Conservation (phyloP, 2,888 invertebrate genomes). For the Euproctis similis region DNA sequence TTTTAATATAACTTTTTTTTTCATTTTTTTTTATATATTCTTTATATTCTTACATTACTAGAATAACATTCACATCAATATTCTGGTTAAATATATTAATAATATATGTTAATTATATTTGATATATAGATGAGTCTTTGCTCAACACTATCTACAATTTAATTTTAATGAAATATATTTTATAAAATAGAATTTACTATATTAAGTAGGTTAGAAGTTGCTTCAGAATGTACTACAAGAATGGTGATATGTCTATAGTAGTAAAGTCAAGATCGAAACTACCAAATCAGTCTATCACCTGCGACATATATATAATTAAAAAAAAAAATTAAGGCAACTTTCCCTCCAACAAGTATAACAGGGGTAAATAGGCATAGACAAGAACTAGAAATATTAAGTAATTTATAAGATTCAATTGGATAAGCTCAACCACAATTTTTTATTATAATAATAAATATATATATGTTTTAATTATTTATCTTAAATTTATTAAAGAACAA, state of each 20-base stretch:
- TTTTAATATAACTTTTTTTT: no score
- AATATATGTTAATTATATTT: background rate
- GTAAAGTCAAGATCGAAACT: background rate
- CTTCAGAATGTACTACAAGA: background rate
- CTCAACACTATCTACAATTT: background rate
- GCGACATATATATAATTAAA: constrained; percentile 17
- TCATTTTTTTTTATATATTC: no score
- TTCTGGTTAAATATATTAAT: no score
- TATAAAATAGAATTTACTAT: background rate
- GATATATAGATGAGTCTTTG: background rate
- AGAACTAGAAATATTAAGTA: constrained; percentile 15
- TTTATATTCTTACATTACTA: background rate
- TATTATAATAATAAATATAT: no score
- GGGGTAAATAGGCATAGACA: no score
- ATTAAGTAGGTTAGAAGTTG: background rate
- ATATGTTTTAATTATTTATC: constrained; percentile 23
- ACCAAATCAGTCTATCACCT: constrained; percentile 1
- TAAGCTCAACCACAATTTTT: constrained; percentile 42
- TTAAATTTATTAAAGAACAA: constrained; percentile 28
- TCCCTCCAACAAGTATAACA: no score
- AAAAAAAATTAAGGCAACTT: no score
- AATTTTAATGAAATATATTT: background rate
- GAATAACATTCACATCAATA: constrained; percentile 1
- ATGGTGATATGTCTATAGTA: background rate
- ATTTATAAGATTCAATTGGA: constrained; percentile 19